Base-by-base conservation (phyloP, 2,113 vertebrate genomes). In the Ovis canadensis region DNA sequence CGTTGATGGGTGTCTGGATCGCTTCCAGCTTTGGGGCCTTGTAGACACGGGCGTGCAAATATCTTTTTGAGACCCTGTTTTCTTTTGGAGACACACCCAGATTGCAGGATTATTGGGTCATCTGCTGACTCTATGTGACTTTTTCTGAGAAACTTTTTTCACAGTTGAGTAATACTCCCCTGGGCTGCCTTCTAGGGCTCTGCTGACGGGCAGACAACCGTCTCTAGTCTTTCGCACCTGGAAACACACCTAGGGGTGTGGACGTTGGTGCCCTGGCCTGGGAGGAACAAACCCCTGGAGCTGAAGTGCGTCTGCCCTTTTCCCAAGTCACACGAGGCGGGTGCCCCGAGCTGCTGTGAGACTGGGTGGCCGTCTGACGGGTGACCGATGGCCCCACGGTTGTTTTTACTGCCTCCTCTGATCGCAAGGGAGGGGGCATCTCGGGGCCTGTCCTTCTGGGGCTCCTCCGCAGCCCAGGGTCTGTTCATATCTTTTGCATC, bases 271-370 rank as follows among this genome's bases (percentile, higher is more conserved):
- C 3, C 9, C 16, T 12, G 3, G 19, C 60, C 85, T 50, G 43
- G 3, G 31, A 64, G 45, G n/a, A 23, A 17, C n/a, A 29, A 14
- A 12, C 5, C 25, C 9, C n/a, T 21, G 11, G 67, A 33, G 50
- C 27, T 13, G 15, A 83, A 23, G 81, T 55, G 11, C 7, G 13
- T 27, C 82, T 57, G 52, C 40, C 13, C 52, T 36, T 25, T n/a
- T 27, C 1, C 27, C 7, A 0, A 0, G 52, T 45, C 67, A 33
- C 36, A 33, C 3, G 15, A 11, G 48, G 23, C 64, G 0, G 25
- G n/a, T 21, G n/a, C n/a, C 62, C 25, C 7, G 7, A 40, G 10
- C 23, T 1, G 9, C n/a, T 12, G 16, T 16, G 2, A 40, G 16
- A 4, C 19, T 0, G 3, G 10, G 43, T 15, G 7, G 19, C 13